A percentile compares a stretch with the other conserved stretches of the same genome.
Conservation (phyloP, 2,113 vertebrate species). For the Cnemophilus loriae region DNA sequence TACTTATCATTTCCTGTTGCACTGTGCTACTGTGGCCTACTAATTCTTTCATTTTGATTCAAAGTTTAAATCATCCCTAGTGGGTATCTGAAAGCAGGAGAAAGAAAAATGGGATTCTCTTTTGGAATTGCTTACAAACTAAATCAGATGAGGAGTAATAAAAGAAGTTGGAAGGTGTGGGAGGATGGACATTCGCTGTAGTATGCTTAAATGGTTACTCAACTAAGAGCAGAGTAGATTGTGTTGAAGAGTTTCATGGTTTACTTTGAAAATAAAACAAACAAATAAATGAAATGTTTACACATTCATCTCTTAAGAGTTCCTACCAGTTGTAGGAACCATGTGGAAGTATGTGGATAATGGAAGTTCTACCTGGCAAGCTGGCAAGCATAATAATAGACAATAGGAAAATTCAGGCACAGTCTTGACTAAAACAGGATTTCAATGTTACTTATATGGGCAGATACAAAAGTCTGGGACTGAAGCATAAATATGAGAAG, state of each 20-base stretch:
- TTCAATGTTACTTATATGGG: not conserved
- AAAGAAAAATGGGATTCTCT: not conserved
- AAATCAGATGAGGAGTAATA: not conserved
- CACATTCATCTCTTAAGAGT: not conserved
- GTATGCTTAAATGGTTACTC: not conserved
- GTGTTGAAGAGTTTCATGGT: not conserved
- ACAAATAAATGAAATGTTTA: not conserved
- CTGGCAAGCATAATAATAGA: not conserved
- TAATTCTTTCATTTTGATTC: not conserved
- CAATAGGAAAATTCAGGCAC: not conserved
- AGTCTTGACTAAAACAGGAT: not conserved
- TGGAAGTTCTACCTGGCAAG: not conserved
- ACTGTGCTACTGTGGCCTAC: not conserved
- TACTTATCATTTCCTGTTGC: not conserved
- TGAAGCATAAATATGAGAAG: not conserved
- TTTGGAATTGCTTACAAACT: not conserved
- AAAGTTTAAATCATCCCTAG: not conserved
- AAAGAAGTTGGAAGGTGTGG: not conserved
- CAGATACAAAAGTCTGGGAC: not conserved
- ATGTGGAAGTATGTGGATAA: not conserved
- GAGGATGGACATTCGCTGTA: not conserved
- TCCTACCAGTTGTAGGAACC: not conserved
- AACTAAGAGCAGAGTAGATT: not conserved
- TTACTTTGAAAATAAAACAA: not conserved
- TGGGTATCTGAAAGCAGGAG: not conserved